Base-by-base conservation (phyloP, 2,888 invertebrate species). In the Cryptosula pallasiana region DNA sequence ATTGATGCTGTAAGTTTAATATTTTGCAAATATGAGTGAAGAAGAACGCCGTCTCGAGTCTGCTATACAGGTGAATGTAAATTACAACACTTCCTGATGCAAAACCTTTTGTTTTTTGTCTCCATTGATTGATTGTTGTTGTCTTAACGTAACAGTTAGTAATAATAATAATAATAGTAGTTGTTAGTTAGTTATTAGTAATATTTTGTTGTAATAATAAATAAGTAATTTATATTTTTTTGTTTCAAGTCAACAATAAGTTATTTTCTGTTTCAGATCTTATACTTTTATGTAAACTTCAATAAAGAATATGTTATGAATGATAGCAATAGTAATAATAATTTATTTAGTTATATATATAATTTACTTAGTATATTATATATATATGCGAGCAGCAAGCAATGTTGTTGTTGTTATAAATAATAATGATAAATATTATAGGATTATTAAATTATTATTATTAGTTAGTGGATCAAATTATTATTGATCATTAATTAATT, bases 51-150 rank as follows among this genome's bases (percentile, higher is more conserved):
- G 63, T 13, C n/a, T 63, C 25, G 63, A 63, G 32, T 63, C 63
- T 63, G 63, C 63, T 29, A 63, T 63, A 32, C 63, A 63, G 63
- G 63, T 63, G 32, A 63, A 32, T 32, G 13, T 63, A n/a, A n/a
- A n/a, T n/a, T n/a, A n/a, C n/a, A 13, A 45, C 45, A 45, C 45
- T 45, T 45, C 9, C 45, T 45, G 20, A 13, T 45, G 20, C 5
- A 45, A 45, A 45, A 45, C 45, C 20, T 45, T n/a, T n/a, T n/a
- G n/a, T n/a, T n/a, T n/a, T n/a, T n/a, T 45, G 9, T 45, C 45
- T 45, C 45, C 9, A 45, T 45, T 20, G 20, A 20, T 45, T 13
- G 45, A 57, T 16, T 57, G 25, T 23, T 16, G 57, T 45, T 13
- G 20, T 45, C 9, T 20, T 45, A 45, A 45, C 20, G 20, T 9